These are phyloP conservation scores for Prionailurus viverrinus DNA, from an alignment of 2,113 vertebrate genomes.

Conservation along the genomic window DNA sequence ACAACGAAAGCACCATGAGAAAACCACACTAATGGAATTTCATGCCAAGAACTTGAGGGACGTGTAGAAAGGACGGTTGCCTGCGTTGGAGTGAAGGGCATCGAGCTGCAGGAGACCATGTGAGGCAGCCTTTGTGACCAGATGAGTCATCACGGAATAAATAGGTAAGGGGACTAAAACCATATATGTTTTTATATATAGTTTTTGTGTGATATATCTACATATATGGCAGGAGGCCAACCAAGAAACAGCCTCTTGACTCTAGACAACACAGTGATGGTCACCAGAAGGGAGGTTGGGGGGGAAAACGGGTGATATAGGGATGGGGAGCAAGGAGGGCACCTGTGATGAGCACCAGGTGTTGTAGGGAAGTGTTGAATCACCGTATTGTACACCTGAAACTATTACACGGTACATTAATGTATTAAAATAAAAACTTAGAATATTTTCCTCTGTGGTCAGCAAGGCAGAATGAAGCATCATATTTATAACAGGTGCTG, in stretches of 20 bases:
- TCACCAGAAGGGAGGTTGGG: background rate
- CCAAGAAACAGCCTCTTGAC: background rate
- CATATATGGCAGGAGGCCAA: background rate
- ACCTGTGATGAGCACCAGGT: background rate
- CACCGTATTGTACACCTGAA: fast-evolving
- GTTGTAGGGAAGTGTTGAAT: background rate
- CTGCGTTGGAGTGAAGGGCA: background rate
- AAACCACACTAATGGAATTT: background rate
- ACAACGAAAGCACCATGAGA: background rate
- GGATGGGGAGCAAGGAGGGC: background rate
- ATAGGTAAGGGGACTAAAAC: background rate
- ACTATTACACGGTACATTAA: background rate
- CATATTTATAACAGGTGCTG: background rate
- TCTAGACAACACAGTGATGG: background rate
- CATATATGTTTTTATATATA: too few species aligned
- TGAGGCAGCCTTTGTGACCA: background rate
- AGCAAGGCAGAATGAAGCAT: background rate
- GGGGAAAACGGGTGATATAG: too few species aligned
- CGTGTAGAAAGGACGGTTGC: background rate
- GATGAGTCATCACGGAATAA: background rate
- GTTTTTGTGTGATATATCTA: too few species aligned
- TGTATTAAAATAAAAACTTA: too few species aligned
- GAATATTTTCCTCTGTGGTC: background rate
- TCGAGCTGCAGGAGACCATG: background rate
- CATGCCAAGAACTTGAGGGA: background rate